These are phyloP conservation scores for Epinephelus awoara DNA, from an alignment of 2,797 vertebrate species.

Conservation along the genomic window DNA sequence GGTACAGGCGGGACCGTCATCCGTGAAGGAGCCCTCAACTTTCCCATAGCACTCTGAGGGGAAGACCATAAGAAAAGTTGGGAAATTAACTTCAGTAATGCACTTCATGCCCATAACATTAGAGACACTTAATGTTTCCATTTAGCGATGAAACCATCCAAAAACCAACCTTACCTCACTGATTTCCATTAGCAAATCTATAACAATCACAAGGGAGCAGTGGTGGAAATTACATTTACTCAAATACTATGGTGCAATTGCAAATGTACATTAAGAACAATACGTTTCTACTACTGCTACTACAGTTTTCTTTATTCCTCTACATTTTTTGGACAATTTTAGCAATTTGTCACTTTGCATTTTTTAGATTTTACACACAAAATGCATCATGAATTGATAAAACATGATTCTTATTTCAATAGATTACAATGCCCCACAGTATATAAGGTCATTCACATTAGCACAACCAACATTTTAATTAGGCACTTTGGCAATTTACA, in stretches of 20 bases:
- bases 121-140: background rate
- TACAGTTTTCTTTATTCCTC: background rate
- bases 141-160: background rate
- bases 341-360: background rate
- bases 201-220: background rate
- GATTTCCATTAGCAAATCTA: background rate
- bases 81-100: background rate
- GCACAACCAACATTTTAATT: background rate
- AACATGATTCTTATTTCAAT: background rate
- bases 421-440: background rate
- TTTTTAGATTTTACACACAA: background rate
- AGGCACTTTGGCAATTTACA: background rate
- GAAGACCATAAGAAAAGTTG: conserved; percentile 19
- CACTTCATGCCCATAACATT: background rate
- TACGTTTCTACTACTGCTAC: too few relatives aligned
- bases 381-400: background rate
- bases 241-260: background rate
- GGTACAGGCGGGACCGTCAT: conserved; percentile 37
- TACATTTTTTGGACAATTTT: background rate
- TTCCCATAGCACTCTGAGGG: conserved; percentile 59
- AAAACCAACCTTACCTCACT: background rate
- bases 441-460: background rate
- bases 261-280: background rate
- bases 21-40: accelerated
- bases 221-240: conserved; percentile 1